Evolutionary conservation across 2,888 invertebrate species (phyloP).

Genomic region (Cerastoderma edule): DNA sequence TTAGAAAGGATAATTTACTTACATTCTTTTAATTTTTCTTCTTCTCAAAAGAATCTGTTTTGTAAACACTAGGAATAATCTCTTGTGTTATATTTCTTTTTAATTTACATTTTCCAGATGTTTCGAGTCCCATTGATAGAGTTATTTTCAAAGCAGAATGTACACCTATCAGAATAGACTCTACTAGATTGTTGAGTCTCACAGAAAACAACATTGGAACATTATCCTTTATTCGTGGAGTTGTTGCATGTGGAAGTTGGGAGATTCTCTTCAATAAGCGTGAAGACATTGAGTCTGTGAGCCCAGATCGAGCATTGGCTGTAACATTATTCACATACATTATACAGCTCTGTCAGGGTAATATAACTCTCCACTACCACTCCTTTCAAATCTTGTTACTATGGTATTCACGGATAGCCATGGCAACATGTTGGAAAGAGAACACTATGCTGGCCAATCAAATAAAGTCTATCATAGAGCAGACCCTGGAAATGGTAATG

Average conservation of each 20-base stretch:
- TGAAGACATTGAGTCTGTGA: not conserved
- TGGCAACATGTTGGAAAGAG: constrained; percentile 36
- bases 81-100: too few species aligned
- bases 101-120: too few species aligned
- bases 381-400: constrained; percentile 60
- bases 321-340: constrained; percentile 49
- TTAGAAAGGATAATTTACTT: too few species aligned
- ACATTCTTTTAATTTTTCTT: too few species aligned
- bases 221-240: constrained; percentile 55
- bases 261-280: constrained; percentile 35
- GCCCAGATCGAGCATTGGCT: not conserved
- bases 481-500: constrained; percentile 72
- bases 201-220: constrained; percentile 34
- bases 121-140: too few species aligned
- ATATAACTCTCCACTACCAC: constrained; percentile 64
- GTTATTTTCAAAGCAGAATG: too few species aligned
- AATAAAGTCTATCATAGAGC: constrained; percentile 36
- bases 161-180: not conserved
- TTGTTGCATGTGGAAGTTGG: constrained; percentile 56
- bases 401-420: constrained; percentile 60
- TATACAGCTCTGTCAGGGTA: constrained; percentile 55
- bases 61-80: too few species aligned
- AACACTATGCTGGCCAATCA: constrained; percentile 7
- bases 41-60: too few species aligned
- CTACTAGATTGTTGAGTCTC: not conserved